A percentile compares a stretch with the other conserved stretches of the same genome.
Evolutionary conservation across 2,888 invertebrate species (phyloP).

Genomic region (Bugula neritina): DNA sequence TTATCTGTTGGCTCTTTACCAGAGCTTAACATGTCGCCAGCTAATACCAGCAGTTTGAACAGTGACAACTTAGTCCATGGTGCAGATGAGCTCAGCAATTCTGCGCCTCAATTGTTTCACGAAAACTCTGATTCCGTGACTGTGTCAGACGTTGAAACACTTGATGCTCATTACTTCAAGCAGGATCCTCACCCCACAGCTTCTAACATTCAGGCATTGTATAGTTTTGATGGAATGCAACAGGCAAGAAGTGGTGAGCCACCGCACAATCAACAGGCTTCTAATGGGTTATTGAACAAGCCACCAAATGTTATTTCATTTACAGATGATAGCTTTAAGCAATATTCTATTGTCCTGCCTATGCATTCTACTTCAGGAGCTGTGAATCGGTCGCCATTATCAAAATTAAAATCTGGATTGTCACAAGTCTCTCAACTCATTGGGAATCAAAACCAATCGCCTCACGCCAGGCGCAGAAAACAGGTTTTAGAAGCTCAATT

Average conservation of each 20-base stretch:
- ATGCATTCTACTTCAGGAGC: not conserved
- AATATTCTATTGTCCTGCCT: not conserved
- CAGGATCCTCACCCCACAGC: conserved; percentile 11
- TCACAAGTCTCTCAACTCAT: conserved; percentile 26
- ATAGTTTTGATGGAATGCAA: no score
- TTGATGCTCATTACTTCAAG: not conserved
- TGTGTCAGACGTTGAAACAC: not conserved
- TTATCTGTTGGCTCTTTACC: conserved; percentile 5
- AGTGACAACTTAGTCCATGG: not conserved
- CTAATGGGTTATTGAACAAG: not conserved
- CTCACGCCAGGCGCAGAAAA: not conserved
- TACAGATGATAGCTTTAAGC: not conserved
- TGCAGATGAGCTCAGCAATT: not conserved
- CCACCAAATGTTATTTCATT: not conserved
- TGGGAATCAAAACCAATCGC: not conserved
- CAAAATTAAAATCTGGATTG: not conserved
- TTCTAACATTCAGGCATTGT: not conserved
- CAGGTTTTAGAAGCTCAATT: not conserved
- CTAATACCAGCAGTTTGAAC: no score
- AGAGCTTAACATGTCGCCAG: not conserved
- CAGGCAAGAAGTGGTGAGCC: not conserved
- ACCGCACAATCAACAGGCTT: not conserved
- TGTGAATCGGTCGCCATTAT: not conserved
- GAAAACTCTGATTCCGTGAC: not conserved
- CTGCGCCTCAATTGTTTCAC: not conserved